phyloP scores from a whole-genome alignment of 2,797 vertebrate species.

The Ambastaia sidthimunki region DNA sequence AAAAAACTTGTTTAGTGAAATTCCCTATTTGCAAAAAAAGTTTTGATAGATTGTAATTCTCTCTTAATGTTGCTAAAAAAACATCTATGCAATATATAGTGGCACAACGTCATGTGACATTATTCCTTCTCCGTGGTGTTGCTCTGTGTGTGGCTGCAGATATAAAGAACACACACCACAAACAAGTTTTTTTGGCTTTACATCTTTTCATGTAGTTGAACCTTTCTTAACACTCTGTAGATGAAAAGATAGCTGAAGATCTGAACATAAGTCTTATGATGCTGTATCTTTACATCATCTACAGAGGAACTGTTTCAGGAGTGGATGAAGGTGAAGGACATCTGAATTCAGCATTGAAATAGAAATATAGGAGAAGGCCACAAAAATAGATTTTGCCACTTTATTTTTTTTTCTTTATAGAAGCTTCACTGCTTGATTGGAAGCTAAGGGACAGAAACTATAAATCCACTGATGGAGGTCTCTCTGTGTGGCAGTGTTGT shows the following conservation, averaged over 20 bases:
- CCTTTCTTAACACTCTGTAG: neutral
- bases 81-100: neutral
- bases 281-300: neutral
- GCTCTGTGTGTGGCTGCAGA: no score
- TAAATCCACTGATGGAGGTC: slow-evolving; percentile 53
- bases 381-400: neutral
- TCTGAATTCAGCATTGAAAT: neutral
- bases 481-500: slow-evolving; percentile 65
- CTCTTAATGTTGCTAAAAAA: no score
- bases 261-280: neutral
- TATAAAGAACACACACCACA: no score
- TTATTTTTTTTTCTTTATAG: neutral
- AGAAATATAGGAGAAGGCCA: neutral
- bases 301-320: neutral
- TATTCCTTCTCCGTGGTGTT: neutral
- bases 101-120: slow-evolving; percentile 1
- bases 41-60: no score
- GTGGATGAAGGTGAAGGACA: neutral
- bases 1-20: no score
- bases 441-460: slow-evolving; percentile 53
- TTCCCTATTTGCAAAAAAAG: neutral
- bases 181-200: no score
- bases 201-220: neutral
- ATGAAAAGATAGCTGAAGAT: neutral
- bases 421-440: slow-evolving; percentile 8